Evolutionary conservation across 1,140 invertebrate genomes (phyloP).

Genomic region (Brachionus manjavacas): DNA sequence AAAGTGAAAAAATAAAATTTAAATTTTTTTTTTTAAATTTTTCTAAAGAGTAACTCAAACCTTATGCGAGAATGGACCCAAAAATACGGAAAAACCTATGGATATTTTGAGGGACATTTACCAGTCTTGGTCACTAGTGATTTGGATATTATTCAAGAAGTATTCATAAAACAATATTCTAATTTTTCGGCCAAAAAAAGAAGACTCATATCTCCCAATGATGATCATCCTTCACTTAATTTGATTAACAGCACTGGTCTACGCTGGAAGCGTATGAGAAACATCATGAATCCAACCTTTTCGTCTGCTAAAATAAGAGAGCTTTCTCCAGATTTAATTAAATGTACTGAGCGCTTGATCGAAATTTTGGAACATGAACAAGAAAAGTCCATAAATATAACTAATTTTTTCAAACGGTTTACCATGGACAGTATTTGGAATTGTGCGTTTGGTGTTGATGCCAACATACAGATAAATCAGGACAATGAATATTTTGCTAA

Average conservation of each 20-base stretch:
- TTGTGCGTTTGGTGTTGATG: conserved; percentile 16
- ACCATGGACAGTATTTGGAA: conserved; percentile 39
- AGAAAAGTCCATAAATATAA: conserved; percentile 46
- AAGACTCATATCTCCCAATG: not conserved
- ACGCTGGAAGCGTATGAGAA: conserved; percentile 61
- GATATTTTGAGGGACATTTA: conserved; percentile 53
- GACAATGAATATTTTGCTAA: conserved; percentile 37
- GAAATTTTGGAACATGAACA: conserved; percentile 46
- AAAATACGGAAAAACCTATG: conserved; percentile 56
- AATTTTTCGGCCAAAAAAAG: conserved; percentile 57
- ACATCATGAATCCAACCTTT: conserved; percentile 63
- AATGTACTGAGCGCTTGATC: conserved; percentile 49
- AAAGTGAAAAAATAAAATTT: not conserved
- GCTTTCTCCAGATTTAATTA: conserved; percentile 50
- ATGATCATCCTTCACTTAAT: not conserved
- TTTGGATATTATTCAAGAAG: conserved; percentile 53
- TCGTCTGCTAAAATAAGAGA: conserved; percentile 62
- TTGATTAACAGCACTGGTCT: not conserved
- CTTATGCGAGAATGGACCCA: conserved; percentile 50
- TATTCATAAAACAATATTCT: conserved; percentile 58
- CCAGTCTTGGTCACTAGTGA: conserved; percentile 58
- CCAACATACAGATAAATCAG: not conserved
- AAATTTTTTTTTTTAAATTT: not conserved
- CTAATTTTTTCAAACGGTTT: conserved; percentile 43
- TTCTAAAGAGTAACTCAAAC: not conserved